Percentiles rank a stretch among this genome's conserved stretches.
These are phyloP conservation scores for Lamproptera curius DNA, from an alignment of 2,888 invertebrate species.

Conservation along the genomic window DNA sequence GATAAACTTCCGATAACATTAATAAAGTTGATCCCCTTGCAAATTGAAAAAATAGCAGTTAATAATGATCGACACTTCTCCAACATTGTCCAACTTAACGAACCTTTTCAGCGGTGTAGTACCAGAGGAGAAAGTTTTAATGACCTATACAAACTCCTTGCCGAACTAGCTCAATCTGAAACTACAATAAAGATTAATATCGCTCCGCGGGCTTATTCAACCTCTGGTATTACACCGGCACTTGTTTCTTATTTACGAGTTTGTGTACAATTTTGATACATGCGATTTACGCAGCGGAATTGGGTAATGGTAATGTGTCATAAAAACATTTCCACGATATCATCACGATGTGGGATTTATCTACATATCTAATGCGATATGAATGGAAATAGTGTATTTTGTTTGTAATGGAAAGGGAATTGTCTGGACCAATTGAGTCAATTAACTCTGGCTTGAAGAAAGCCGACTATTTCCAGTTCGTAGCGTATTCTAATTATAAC, in stretches of 20 bases:
- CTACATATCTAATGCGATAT: conserved; percentile 29
- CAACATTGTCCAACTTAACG: conserved; percentile 38
- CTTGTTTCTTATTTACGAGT: conserved; percentile 13
- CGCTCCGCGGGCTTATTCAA: conserved; percentile 6
- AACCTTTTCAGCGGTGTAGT: conserved; percentile 50
- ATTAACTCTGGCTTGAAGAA: neutral
- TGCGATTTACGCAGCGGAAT: conserved; percentile 15
- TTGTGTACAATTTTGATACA: conserved; percentile 17
- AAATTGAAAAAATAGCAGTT: conserved; percentile 36
- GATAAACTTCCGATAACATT: conserved; percentile 24
- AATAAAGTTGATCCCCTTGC: conserved; percentile 52
- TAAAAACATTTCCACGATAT: no score
- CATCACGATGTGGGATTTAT: neutral
- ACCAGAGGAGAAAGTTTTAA: conserved; percentile 40
- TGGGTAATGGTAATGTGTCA: conserved; percentile 34
- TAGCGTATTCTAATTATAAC: conserved; percentile 7
- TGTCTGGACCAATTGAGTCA: no score
- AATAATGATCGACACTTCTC: conserved; percentile 37
- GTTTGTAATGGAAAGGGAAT: conserved; percentile 16
- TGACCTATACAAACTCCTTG: neutral
- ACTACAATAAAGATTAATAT: neutral
- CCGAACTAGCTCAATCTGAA: neutral
- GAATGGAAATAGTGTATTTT: conserved; percentile 35
- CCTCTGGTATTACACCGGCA: conserved; percentile 35
- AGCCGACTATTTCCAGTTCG: conserved; percentile 12